Percentiles rank a stretch among this genome's conserved stretches.
phyloP scores from a whole-genome alignment of 2,797 vertebrate genomes.

The Ficedula albicollis region DNA sequence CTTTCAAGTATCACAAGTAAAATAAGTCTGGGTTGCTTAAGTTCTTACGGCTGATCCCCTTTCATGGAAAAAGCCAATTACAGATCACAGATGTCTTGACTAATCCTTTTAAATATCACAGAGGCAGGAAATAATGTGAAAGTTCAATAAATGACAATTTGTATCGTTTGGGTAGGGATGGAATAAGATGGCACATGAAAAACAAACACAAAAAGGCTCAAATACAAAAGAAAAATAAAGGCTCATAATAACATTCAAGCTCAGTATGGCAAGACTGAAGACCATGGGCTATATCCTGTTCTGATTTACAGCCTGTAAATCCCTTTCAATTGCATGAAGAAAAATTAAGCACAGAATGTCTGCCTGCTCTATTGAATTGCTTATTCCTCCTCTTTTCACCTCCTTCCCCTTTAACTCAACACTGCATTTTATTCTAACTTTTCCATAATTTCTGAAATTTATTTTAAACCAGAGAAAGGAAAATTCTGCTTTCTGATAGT shows the following conservation, averaged over 20 bases:
- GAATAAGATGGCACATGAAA: conserved; percentile 39
- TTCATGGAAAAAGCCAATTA: conserved; percentile 68
- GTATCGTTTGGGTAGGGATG: conserved; percentile 3
- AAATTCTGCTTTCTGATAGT: background rate
- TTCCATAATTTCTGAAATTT: conserved; percentile 8
- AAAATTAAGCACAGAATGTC: conserved; percentile 51
- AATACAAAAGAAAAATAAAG: conserved; percentile 55
- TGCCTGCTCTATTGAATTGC: conserved; percentile 25
- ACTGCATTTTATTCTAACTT: conserved; percentile 34
- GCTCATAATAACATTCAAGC: conserved; percentile 31
- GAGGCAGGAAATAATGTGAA: conserved; percentile 64
- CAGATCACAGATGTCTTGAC: conserved; percentile 67
- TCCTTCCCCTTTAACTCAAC: background rate
- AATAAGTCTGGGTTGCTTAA: conserved; percentile 70
- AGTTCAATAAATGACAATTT: conserved; percentile 65
- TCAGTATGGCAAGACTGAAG: background rate
- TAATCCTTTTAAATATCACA: conserved; percentile 73
- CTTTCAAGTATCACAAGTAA: conserved; percentile 57
- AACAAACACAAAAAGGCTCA: conserved; percentile 54
- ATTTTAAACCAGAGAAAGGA: conserved; percentile 10
- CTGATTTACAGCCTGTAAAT: conserved; percentile 60
- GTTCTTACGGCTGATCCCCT: conserved; percentile 69
- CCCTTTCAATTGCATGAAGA: conserved; percentile 43
- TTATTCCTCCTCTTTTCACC: conserved; percentile 1
- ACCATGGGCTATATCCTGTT: conserved; percentile 15